Base-by-base conservation (phyloP, 2,888 invertebrate genomes). In the Caenorhabditis zanzibari region DNA sequence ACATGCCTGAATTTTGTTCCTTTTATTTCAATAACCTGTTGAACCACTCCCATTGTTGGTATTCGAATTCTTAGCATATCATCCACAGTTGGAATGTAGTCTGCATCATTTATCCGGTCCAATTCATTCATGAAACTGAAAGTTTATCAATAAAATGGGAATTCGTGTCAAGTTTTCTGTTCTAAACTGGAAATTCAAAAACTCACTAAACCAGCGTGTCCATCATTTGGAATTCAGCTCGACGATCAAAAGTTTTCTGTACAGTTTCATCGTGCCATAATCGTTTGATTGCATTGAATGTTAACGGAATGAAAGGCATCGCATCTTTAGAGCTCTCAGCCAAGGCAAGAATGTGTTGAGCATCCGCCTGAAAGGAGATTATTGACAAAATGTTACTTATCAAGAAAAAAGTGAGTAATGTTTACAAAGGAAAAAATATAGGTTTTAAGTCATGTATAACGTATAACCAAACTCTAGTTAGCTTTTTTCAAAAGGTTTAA, bases 111-210 rank as follows among this genome's bases (percentile, higher is more conserved):
- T 26, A 88, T 83, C 14, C 87, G 68, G 3, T 89, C 88, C 19
- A 89, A 16, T 16, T 71, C 47, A 19, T 82, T 63, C 84, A 89
- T 82, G 75, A 89, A 89, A 81, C 89, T 89, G 80, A 59, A 88
- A 84, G 24, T 12, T 54, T 59, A 19, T 14, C 9, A 12, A 3
- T 24, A 54, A 26, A 54, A 12, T 22, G 2, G 12, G 12, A 22
- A 2, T 52, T 10, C 26, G 32, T 32, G 32, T 32, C 7, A 4
- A 32, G 32, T 32, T 32, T 32, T 32, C 32, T 7, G 4, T 32
- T 32, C 32, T 4, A 32, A 7, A 32, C 7, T 7, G 7, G 32
- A 7, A 32, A 32, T 32, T 32, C 32, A 22, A 38, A 58, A 54
- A 69, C 86, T 82, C 32, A 88, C 87, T 88, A 85, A 35, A 68